Conservation (phyloP, 2,888 invertebrate genomes). For the Volucella bombylans region DNA sequence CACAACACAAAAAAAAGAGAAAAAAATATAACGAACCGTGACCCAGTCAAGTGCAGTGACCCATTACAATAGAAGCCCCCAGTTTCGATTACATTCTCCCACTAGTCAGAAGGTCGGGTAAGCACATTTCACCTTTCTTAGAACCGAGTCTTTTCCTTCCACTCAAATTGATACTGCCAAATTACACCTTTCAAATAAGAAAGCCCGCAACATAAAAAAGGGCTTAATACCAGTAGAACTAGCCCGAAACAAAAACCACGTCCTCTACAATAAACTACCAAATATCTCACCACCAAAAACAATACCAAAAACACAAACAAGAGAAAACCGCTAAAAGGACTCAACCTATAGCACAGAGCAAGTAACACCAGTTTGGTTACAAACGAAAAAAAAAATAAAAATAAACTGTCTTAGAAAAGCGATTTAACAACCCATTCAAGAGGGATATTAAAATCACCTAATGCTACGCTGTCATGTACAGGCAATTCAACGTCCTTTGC, state of each 20-base stretch:
- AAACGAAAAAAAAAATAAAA: conserved; percentile 11
- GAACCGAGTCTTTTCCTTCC: conserved; percentile 31
- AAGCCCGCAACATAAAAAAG: conserved; percentile 22
- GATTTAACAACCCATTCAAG: conserved; percentile 70
- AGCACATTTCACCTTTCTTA: conserved; percentile 50
- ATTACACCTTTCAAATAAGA: conserved; percentile 45
- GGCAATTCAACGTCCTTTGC: conserved; percentile 64
- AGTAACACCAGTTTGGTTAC: too few relatives aligned
- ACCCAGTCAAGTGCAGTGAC: conserved; percentile 69
- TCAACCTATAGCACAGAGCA: conserved; percentile 27
- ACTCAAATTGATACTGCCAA: conserved; percentile 17
- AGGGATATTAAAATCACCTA: conserved; percentile 73
- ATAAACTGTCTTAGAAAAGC: conserved; percentile 69
- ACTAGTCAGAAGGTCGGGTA: conserved; percentile 9
- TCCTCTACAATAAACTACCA: conserved; percentile 56
- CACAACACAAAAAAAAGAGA: conserved; percentile 26
- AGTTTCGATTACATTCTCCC: conserved; percentile 5
- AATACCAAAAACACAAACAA: background rate
- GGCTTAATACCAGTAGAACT: conserved; percentile 8
- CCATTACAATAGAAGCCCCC: conserved; percentile 46
- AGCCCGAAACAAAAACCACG: conserved; percentile 6
- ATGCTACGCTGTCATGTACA: conserved; percentile 69
- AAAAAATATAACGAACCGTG: conserved; percentile 17
- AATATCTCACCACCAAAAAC: conserved; percentile 49
- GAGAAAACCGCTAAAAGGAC: conserved; percentile 25